Base-by-base conservation (phyloP, 2,888 invertebrate species). In the Diarsia dahlii region DNA sequence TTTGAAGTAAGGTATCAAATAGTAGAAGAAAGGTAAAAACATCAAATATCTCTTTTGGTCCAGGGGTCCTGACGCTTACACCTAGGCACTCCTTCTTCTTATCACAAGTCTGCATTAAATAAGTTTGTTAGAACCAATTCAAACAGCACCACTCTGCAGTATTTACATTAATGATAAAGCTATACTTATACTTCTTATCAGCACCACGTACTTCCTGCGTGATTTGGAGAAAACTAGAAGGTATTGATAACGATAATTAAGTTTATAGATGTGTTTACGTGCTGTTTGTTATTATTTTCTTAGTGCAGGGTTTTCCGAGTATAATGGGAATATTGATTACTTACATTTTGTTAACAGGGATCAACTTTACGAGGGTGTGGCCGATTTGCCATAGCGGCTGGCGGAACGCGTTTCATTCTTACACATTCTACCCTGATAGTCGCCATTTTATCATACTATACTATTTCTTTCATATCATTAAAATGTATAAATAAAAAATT, bases 221-320 rank as follows among this genome's bases (percentile, higher is more conserved):
- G 81, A n/a, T 83, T 62, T 72, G 66, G 72, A 78, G 79, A 81
- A 81, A 81, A 81, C 83, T 82, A 66, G 78, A 78, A 82, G 72
- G 52, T 78, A 64, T 60, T 48, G 72, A 78, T 73, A 70, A 58
- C 9, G 20, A 34, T 76, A 34, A 80, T 76, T 70, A 71, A 23
- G 6, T 77, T 71, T 58, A 68, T 46, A 56, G 60, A n/a, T n/a
- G 5, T 76, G 76, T 81, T 81, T 66, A 71, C 64, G 46, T 6
- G n/a, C 6, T 66, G 48, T 48, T 64, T 67, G 34, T 56, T 45
- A 50, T 67, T 3, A 18, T 65, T 63, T 65, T 48, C 75, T 48
- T 50, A 46, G 52, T 58, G 34, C 18, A 28, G 12, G 46, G 23
- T 39, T 73, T 78, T 28, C 56, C 15, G 56, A 69, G n/a, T 3